Evolutionary conservation across 2,797 vertebrate species (phyloP).

Genomic region (Oreochromis grahami): DNA sequence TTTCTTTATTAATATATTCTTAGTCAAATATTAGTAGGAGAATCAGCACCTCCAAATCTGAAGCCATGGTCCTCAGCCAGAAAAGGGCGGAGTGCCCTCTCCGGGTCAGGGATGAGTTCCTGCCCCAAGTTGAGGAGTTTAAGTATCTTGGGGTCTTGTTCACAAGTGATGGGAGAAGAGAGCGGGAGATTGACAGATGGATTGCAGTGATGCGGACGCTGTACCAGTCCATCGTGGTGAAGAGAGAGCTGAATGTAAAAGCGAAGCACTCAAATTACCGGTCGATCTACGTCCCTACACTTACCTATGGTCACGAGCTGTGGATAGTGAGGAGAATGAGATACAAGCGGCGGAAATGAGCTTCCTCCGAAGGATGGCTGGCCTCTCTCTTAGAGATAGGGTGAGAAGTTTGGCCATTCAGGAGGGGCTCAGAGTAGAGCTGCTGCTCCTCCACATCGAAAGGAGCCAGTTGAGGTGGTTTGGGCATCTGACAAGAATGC

Average conservation of each 20-base stretch:
- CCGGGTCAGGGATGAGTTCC: background rate
- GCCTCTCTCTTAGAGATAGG: background rate
- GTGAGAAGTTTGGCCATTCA: background rate
- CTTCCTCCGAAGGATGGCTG: background rate
- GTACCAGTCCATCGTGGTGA: background rate
- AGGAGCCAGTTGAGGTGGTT: background rate
- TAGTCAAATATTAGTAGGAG: background rate
- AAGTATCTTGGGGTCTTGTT: background rate
- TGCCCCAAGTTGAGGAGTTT: background rate
- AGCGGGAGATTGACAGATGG: background rate
- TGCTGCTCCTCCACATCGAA: background rate
- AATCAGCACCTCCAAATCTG: background rate
- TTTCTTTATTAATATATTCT: background rate
- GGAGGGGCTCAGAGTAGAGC: background rate
- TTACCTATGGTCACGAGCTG: background rate
- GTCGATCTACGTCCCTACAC: accelerated
- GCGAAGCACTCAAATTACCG: accelerated
- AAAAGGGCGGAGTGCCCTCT: background rate
- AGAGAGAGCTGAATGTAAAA: background rate
- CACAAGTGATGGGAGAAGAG: background rate
- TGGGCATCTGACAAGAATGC: background rate
- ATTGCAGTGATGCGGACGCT: background rate
- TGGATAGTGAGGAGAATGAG: background rate
- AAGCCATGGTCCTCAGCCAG: background rate
- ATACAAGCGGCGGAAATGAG: accelerated